A percentile compares a stretch with the other conserved stretches of the same genome.
These are phyloP conservation scores for Anticlea derivata DNA, from an alignment of 2,888 invertebrate genomes.

Conservation along the genomic window DNA sequence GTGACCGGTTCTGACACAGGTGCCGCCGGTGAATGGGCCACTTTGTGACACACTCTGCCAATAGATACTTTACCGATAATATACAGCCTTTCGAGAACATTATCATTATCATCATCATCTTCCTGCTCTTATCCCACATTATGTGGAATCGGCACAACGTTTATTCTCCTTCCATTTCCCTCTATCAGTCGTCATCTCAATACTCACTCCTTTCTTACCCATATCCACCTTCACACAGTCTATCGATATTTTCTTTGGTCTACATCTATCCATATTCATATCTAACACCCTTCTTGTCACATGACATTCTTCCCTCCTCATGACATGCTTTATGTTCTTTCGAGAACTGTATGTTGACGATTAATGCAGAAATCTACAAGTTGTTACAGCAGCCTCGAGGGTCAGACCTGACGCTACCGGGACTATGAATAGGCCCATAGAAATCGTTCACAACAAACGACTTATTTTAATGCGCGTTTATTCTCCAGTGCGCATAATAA, in stretches of 20 bases:
- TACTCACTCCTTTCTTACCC: no score
- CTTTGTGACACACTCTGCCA: conserved; percentile 53
- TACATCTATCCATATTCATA: no score
- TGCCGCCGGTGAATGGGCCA: conserved; percentile 66
- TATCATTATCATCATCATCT: no score
- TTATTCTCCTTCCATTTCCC: no score
- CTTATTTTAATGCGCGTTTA: conserved; percentile 48
- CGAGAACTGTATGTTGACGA: conserved; percentile 20
- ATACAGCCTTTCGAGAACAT: conserved; percentile 45
- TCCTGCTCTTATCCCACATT: no score
- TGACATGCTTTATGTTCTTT: no score
- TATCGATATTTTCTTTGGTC: no score
- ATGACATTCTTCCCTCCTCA: no score
- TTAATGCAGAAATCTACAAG: conserved; percentile 18
- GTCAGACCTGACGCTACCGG: not conserved
- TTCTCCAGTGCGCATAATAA: conserved; percentile 49
- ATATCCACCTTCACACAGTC: no score
- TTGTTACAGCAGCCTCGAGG: conserved; percentile 1
- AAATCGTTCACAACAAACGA: conserved; percentile 50
- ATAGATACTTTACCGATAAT: conserved; percentile 53
- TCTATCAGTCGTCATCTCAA: no score
- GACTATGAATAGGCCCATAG: conserved; percentile 36
- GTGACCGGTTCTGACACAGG: conserved; percentile 72
- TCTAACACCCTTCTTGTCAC: no score
- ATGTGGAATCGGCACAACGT: no score